Conservation (phyloP, 1,140 invertebrate species). For the Drosophila serrata region DNA sequence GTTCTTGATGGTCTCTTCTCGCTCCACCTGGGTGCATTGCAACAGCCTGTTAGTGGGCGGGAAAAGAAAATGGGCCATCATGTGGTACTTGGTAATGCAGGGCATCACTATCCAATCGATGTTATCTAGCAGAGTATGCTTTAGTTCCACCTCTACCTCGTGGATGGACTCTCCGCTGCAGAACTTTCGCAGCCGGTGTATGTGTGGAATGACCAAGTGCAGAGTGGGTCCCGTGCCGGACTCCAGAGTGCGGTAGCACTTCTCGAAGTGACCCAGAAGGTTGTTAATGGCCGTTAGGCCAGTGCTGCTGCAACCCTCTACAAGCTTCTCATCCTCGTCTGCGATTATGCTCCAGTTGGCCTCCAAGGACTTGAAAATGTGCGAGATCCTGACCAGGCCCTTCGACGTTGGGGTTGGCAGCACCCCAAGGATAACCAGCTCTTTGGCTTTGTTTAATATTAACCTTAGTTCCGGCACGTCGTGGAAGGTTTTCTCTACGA, state of each 20-base stretch:
- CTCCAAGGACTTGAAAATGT: conserved; percentile 10
- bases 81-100: conserved; percentile 30
- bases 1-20: conserved; percentile 21
- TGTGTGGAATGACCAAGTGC: conserved; percentile 40
- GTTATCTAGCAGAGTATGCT: background rate
- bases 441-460: conserved; percentile 12
- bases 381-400: conserved; percentile 5
- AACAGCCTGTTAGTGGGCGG: conserved; percentile 46
- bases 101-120: conserved; percentile 13
- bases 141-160: conserved; percentile 1
- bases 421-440: conserved; percentile 16
- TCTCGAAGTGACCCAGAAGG: conserved; percentile 24
- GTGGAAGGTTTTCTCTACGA: conserved; percentile 24
- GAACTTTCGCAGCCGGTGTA: conserved; percentile 25
- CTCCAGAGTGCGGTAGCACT: conserved; percentile 22
- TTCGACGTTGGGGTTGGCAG: conserved; percentile 4
- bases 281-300: conserved; percentile 1
- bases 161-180: conserved; percentile 3
- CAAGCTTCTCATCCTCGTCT: conserved; percentile 1
- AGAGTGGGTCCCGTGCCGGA: conserved; percentile 10
- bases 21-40: conserved; percentile 26
- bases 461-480: background rate
- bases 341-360: conserved; percentile 8
- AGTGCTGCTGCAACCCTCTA: background rate
- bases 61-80: conserved; percentile 44